Conservation (phyloP, 2,797 vertebrate species). For the Harpagifer antarcticus region DNA sequence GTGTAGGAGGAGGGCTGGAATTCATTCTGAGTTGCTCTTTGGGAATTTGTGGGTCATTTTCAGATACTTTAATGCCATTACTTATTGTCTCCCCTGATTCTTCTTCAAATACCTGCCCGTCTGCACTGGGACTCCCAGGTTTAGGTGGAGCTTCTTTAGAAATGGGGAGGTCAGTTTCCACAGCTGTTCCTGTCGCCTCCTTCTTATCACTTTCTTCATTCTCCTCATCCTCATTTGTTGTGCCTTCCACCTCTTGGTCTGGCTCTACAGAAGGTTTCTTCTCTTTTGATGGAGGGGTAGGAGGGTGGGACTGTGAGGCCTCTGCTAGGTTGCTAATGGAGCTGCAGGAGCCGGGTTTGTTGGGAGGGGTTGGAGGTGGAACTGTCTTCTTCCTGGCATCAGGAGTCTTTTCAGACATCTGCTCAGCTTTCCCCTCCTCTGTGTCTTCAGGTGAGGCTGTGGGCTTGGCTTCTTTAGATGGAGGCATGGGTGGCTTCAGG, state of each 20-base stretch:
- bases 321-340: slow-evolving; percentile 46
- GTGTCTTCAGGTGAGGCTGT: slow-evolving; percentile 21
- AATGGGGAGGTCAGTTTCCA: background rate
- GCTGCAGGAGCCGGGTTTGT: slow-evolving; percentile 74
- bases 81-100: slow-evolving; percentile 19
- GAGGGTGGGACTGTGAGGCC: slow-evolving; percentile 65
- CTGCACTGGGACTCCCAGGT: slow-evolving; percentile 10
- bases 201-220: slow-evolving; percentile 44
- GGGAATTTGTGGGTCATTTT: slow-evolving; percentile 16
- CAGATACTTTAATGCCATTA: background rate
- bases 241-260: slow-evolving; percentile 19
- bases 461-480: slow-evolving; percentile 74
- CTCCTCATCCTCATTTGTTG: slow-evolving; percentile 45
- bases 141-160: slow-evolving; percentile 33
- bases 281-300: slow-evolving; percentile 80
- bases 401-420: slow-evolving; percentile 46
- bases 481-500: slow-evolving; percentile 68
- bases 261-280: slow-evolving; percentile 64
- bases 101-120: slow-evolving; percentile 27
- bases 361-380: slow-evolving; percentile 82
- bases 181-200: slow-evolving; percentile 42
- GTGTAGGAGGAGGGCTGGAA: slow-evolving; percentile 37
- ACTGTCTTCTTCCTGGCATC: slow-evolving; percentile 71
- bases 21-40: slow-evolving; percentile 58
- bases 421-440: slow-evolving; percentile 30